Evolutionary conservation across 35 echinoderm and acorn worm species (phyloP), one percentile per base, ranked within the genome.

Genomic region (Diadema setosum): DNA sequence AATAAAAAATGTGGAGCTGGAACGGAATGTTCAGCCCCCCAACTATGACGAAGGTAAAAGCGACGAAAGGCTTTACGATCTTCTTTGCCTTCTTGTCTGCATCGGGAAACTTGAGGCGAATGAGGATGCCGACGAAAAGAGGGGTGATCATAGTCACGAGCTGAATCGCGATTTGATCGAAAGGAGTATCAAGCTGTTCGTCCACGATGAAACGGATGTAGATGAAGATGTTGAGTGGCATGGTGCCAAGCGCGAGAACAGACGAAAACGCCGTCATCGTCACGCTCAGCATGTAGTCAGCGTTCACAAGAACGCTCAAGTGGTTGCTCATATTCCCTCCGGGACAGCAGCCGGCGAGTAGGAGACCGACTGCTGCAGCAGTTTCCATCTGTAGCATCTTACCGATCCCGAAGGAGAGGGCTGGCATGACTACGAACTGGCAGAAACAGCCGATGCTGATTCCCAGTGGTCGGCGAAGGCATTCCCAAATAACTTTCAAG

Each of bases 201-300:
- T 84, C 90, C 0, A 33, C 64, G 24, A 50, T 82, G 21, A 73
- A 75, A 24, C 45, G 82, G 5, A 48, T 84, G 37, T 91, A 91
- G 46, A 91, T 76, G 48, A 86, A 76, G 49, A 91, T 44, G 57
- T 91, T 91, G 2, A 84, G 40, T 20, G 90, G 90, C 90, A 91
- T 91, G n/a, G 73, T 91, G 16, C 67, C 90, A 21, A 91, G 67
- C 3, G 90, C 90, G 29, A 91, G 56, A 14, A 91, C 5, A 20
- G 82, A 80, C 17, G 81, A 85, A 41, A 44, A 91, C 3, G 70
- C 43, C 1, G 90, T 91, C 90, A 91, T 91, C 11, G 90, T 91
- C 11, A 91, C 21, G 21, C 90, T 91, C 7, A 91, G 74, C 17
- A 59, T 60, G 15, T 80, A 44, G n/a, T 91, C 90, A 80, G 82